Conservation (phyloP, 1,140 invertebrate species). For the Metaphire vulgaris region DNA sequence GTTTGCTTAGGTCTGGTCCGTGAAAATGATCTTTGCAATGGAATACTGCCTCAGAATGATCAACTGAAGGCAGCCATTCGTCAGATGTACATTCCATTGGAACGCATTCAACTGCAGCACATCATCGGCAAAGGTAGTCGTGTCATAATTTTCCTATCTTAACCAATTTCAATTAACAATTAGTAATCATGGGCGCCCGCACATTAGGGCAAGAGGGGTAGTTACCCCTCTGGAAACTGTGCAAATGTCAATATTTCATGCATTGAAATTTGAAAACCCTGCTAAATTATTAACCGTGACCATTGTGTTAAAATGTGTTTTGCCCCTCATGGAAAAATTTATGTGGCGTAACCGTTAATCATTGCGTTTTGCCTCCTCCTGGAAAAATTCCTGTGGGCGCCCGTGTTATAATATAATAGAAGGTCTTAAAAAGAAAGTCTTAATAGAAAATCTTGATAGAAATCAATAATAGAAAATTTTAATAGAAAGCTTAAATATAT, state of each 20-base stretch:
- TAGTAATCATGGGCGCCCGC: too few relatives aligned
- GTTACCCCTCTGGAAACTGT: not conserved
- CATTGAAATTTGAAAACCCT: too few relatives aligned
- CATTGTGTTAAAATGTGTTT: not conserved
- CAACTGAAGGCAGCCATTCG: not conserved
- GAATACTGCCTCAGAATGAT: not conserved
- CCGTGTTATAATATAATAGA: too few relatives aligned
- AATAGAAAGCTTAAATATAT: too few relatives aligned
- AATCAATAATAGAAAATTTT: too few relatives aligned
- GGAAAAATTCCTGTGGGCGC: too few relatives aligned
- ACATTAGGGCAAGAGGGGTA: too few relatives aligned
- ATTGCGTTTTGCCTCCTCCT: too few relatives aligned
- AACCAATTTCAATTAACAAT: not conserved
- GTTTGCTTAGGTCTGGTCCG: not conserved
- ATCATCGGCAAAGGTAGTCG: not conserved
- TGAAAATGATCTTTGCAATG: not conserved
- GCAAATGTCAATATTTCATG: not conserved
- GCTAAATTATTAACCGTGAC: not conserved
- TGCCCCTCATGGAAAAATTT: too few relatives aligned
- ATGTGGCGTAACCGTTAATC: too few relatives aligned
- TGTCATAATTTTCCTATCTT: not conserved
- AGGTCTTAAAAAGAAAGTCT: too few relatives aligned
- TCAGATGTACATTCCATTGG: not conserved
- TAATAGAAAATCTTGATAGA: too few relatives aligned
- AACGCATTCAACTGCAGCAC: not conserved